Percentiles rank a stretch among this genome's conserved stretches.
These are phyloP conservation scores for Osmoderma eremita DNA, from an alignment of 2,888 invertebrate species.

Conservation along the genomic window DNA sequence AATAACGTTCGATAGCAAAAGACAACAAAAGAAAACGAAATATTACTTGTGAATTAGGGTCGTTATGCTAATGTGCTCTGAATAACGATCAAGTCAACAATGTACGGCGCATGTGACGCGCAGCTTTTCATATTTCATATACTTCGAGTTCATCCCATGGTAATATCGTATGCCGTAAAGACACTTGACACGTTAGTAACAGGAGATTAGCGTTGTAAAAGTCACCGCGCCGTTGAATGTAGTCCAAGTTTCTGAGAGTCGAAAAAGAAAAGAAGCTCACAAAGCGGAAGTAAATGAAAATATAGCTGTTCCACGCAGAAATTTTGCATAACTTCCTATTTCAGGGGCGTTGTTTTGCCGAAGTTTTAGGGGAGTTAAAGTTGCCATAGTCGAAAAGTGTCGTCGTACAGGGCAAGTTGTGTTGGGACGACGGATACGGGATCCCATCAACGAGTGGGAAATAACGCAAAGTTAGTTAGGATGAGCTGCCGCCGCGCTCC, in stretches of 20 bases:
- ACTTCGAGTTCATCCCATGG: slow-evolving; percentile 27
- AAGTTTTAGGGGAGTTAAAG: slow-evolving; percentile 40
- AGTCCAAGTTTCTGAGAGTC: slow-evolving; percentile 22
- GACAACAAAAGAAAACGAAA: not conserved
- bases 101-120: not conserved
- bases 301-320: slow-evolving; percentile 26
- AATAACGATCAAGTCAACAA: slow-evolving; percentile 8
- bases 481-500: slow-evolving; percentile 39
- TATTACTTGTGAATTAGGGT: not conserved
- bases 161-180: slow-evolving; percentile 22
- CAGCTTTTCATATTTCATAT: slow-evolving; percentile 22
- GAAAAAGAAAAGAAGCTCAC: slow-evolving; percentile 4
- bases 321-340: slow-evolving; percentile 41
- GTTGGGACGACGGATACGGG: slow-evolving; percentile 31
- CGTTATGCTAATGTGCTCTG: slow-evolving; percentile 20
- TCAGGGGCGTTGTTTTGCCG: slow-evolving; percentile 19
- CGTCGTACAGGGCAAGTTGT: slow-evolving; percentile 38
- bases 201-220: slow-evolving; percentile 32
- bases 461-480: slow-evolving; percentile 46
- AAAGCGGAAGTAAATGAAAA: slow-evolving; percentile 12
- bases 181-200: slow-evolving; percentile 25
- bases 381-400: slow-evolving; percentile 27
- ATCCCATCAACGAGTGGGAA: slow-evolving; percentile 33
- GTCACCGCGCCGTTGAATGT: slow-evolving; percentile 14
- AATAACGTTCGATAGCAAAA: slow-evolving; percentile 6